Base-by-base conservation (phyloP, 1,140 invertebrate genomes). In the Lanistes nyassanus region DNA sequence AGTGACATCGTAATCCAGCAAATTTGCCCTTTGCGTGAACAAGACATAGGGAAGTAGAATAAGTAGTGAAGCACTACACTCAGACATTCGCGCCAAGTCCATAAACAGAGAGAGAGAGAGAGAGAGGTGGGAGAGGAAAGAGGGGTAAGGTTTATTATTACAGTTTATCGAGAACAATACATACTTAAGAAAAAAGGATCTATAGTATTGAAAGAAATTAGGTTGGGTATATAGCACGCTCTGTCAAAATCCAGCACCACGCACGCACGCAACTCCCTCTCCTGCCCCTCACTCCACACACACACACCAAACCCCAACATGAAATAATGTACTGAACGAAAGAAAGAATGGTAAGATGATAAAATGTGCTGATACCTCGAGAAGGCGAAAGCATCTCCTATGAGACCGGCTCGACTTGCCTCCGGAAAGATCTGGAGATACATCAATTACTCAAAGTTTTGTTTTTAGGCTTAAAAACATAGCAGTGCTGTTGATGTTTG, bases 301-400 rank as follows among this genome's bases (percentile, higher is more conserved):
- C n/a, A n/a, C n/a, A n/a, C n/a, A n/a, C n/a, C n/a, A n/a, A n/a
- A n/a, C n/a, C n/a, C n/a, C n/a, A n/a, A n/a, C n/a, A n/a, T n/a
- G n/a, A n/a, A n/a, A n/a, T n/a, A n/a, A n/a, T n/a, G n/a, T n/a
- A n/a, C n/a, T n/a, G n/a, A n/a, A n/a, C n/a, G n/a, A n/a, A 66
- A 71, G 6, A 58, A 21, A n/a, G 23, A 56, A 21, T 23, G 37
- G 37, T 37, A 62, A 26, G 26, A 16, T 21, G 29, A n/a, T 26
- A 47, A 39, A 29, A 21, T 34, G 21, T 62, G 11, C 53, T 93
- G 39, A 91, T 88, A 81, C 93, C 94, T 75, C 21, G 85, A 84
- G 21, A 98, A 89, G 82, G 95, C 95, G 79, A 97, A 91, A 0
- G 94, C 93, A 86, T 98, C 96, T 82, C 97, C 95, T 0, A 98